Evolutionary conservation across 1,140 invertebrate species (phyloP).

Genomic region (Drosophila pseudoobscura): DNA sequence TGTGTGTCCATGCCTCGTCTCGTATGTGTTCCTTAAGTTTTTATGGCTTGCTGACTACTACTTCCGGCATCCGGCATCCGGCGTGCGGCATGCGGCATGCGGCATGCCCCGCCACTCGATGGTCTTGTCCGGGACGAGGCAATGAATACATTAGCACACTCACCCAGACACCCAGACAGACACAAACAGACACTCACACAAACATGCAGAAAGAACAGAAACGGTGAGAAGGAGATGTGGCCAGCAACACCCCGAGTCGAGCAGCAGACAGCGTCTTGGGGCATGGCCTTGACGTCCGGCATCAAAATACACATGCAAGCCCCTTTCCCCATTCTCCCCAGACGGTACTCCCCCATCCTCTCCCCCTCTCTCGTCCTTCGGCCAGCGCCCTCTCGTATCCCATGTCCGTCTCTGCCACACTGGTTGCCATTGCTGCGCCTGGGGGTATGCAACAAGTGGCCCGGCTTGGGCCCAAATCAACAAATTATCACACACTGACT

Average conservation of each 20-base stretch:
- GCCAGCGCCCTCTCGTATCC: too few species aligned
- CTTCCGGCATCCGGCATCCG: constrained; percentile 74
- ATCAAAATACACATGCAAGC: constrained; percentile 52
- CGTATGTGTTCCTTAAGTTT: constrained; percentile 71
- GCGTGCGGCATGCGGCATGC: constrained; percentile 17
- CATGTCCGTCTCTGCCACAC: too few species aligned
- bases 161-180: constrained; percentile 46
- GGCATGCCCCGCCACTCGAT: constrained; percentile 11
- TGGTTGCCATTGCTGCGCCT: constrained; percentile 37
- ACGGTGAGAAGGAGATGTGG: background rate
- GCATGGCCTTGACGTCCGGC: constrained; percentile 59
- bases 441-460: constrained; percentile 66
- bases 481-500: constrained; percentile 70
- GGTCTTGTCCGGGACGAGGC: constrained; percentile 31
- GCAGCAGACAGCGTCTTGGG: constrained; percentile 30
- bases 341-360: constrained; percentile 6
- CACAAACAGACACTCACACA: constrained; percentile 6
- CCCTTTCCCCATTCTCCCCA: constrained; percentile 5
- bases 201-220: constrained; percentile 2
- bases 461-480: constrained; percentile 54
- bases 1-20: constrained; percentile 10
- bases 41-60: constrained; percentile 81
- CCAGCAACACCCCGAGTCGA: constrained; percentile 11
- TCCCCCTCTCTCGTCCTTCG: too few species aligned
- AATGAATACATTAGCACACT: constrained; percentile 80